phyloP scores from a whole-genome alignment of 2,113 vertebrate genomes.

The Manacus vitellinus region DNA sequence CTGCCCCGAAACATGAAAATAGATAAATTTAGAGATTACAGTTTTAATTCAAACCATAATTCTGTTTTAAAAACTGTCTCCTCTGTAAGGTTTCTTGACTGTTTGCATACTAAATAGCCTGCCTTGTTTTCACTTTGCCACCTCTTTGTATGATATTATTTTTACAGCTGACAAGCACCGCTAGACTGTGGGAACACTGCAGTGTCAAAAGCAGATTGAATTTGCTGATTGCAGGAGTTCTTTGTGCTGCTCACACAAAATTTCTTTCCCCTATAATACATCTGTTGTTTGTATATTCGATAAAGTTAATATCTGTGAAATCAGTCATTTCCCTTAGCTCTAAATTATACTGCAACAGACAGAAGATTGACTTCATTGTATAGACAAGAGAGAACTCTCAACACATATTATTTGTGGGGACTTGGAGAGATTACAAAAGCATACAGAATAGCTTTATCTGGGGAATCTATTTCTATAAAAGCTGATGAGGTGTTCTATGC shows the following conservation, averaged over 20 bases:
- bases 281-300: constrained; percentile 69
- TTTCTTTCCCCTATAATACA: constrained; percentile 66
- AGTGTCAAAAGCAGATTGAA: constrained; percentile 70
- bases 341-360: constrained; percentile 67
- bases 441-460: constrained; percentile 42
- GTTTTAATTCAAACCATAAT: constrained; percentile 40
- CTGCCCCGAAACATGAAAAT: background rate
- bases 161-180: constrained; percentile 34
- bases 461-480: constrained; percentile 24
- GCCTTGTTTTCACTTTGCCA: constrained; percentile 54
- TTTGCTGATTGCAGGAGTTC: constrained; percentile 67
- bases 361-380: constrained; percentile 73
- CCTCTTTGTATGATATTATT: constrained; percentile 42
- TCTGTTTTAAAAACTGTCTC: constrained; percentile 25
- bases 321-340: constrained; percentile 72
- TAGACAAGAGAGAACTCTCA: constrained; percentile 69
- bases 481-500: background rate
- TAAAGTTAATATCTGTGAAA: constrained; percentile 77
- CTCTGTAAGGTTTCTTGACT: constrained; percentile 12
- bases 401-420: constrained; percentile 67
- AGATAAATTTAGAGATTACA: background rate
- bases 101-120: constrained; percentile 50
- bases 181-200: constrained; percentile 32
- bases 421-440: constrained; percentile 69
- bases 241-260: constrained; percentile 64